A percentile compares a stretch with the other conserved stretches of the same genome.
These are phyloP conservation scores for Clarias batrachus DNA, from an alignment of 2,113 vertebrate species.

Conservation along the genomic window DNA sequence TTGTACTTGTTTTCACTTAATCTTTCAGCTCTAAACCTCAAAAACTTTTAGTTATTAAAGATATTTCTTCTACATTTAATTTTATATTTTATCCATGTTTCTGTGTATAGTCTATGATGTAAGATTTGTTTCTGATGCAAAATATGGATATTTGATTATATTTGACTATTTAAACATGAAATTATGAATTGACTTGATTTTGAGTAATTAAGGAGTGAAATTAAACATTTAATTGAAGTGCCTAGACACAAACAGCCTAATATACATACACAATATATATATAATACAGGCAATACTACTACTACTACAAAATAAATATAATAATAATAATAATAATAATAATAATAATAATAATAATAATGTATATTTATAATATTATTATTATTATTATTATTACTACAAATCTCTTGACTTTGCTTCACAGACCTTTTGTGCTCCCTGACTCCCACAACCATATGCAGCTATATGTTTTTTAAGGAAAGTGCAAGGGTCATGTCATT, in stretches of 20 bases:
- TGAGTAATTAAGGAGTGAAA: not conserved
- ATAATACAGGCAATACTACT: too few species aligned
- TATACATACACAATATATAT: not conserved
- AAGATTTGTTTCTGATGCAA: not conserved
- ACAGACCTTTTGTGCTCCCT: not conserved
- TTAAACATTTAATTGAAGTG: not conserved
- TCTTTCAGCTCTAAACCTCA: not conserved
- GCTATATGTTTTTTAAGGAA: conserved; percentile 17
- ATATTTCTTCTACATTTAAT: not conserved
- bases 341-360: too few species aligned
- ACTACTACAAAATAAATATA: too few species aligned
- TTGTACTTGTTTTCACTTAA: not conserved
- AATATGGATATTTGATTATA: not conserved
- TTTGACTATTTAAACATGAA: not conserved
- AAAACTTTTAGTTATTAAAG: not conserved
- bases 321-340: too few species aligned
- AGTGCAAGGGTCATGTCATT: conserved; percentile 42
- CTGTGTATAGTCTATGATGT: not conserved
- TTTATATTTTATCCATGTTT: not conserved
- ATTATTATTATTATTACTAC: too few species aligned
- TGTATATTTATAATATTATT: too few species aligned
- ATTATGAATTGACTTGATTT: not conserved
- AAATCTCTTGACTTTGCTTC: not conserved
- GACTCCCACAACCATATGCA: not conserved
- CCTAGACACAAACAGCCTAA: too few species aligned